Evolutionary conservation across 2,797 vertebrate genomes (phyloP), one percentile per base, ranked within the genome.

Genomic region (Crenuchus spilurus): DNA sequence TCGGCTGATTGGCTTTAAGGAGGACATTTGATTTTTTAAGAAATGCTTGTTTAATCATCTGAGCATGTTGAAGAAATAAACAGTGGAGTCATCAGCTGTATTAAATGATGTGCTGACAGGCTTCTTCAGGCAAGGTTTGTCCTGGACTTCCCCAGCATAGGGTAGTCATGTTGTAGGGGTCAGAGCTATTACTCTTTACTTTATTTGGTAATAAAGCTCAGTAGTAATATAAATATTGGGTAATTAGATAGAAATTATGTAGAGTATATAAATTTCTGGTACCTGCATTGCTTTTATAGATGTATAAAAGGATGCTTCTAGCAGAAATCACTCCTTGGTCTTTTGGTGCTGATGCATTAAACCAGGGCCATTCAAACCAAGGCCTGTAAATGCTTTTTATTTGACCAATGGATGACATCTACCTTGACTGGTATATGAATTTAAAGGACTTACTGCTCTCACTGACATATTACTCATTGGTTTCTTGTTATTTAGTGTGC

Each of bases 61-160:
- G 46, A 49, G 20, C 2, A 1, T 31, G 44, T 13, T 62, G 44
- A 72, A 62, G 58, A 33, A 62, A 33, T 51, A 33, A 37, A 51
- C 58, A 62, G 33, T 39, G 22, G 6, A 52, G 33, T 41, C 39
- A 26, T 31, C 33, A 14, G 1, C 33, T 8, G 31, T 51, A 51
- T 11, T 57, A 58, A 57, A 31, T 58, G 39, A 58, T 70, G 33
- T 58, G 58, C 46, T 63, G 48, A 51, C 26, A 41, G 58, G 20
- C 16, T 8, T 4, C 16, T n/a, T n/a, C n/a, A n/a, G n/a, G n/a
- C n/a, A n/a, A n/a, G n/a, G n/a, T n/a, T n/a, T 61, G 44, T 5
- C 16, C 3, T 46, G n/a, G n/a, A 51, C 48, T 22, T 26, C 9
- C 20, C 44, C 16, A 51, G 10, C 48, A 51, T 6, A 63, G n/a